Evolutionary conservation across 2,888 invertebrate genomes (phyloP).

Genomic region (Arenicola marina): DNA sequence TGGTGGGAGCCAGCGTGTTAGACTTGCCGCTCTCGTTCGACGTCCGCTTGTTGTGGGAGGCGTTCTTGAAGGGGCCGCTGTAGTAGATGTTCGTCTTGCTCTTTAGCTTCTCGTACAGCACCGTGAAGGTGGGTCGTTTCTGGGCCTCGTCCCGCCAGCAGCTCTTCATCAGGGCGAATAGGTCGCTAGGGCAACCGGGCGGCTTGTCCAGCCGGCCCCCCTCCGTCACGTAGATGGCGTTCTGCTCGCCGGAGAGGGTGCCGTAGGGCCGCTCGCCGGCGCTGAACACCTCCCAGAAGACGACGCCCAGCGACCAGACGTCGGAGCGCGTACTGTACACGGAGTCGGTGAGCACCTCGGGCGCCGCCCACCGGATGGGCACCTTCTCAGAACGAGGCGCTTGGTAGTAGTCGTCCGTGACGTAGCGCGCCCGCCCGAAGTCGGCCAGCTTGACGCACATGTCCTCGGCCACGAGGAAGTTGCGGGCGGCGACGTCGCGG

Average conservation of each 20-base stretch:
- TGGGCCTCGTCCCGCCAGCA: slow-evolving; percentile 32
- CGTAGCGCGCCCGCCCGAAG: slow-evolving; percentile 34
- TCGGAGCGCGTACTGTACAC: slow-evolving; percentile 37
- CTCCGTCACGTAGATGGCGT: slow-evolving; percentile 31
- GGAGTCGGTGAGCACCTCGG: slow-evolving; percentile 35
- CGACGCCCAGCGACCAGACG: slow-evolving; percentile 37
- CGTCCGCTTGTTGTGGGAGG: background rate
- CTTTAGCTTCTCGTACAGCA: slow-evolving; percentile 33
- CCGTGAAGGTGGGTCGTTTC: slow-evolving; percentile 30
- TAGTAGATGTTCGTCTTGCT: slow-evolving; percentile 38
- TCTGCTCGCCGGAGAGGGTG: slow-evolving; percentile 30
- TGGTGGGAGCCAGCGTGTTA: background rate
- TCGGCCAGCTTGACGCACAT: slow-evolving; percentile 35
- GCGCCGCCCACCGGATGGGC: slow-evolving; percentile 36
- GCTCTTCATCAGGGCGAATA: slow-evolving; percentile 32
- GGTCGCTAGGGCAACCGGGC: slow-evolving; percentile 26
- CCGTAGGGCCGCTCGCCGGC: slow-evolving; percentile 33
- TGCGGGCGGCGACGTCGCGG: slow-evolving; percentile 33
- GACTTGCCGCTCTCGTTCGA: background rate
- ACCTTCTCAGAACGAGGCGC: slow-evolving; percentile 30
- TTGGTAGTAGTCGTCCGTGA: slow-evolving; percentile 35
- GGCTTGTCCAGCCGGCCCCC: slow-evolving; percentile 37
- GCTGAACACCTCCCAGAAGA: slow-evolving; percentile 38
- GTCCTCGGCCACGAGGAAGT: slow-evolving; percentile 33
- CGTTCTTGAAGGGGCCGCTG: background rate